phyloP scores from a whole-genome alignment of 2,113 vertebrate genomes.

The Rhombomys opimus region DNA sequence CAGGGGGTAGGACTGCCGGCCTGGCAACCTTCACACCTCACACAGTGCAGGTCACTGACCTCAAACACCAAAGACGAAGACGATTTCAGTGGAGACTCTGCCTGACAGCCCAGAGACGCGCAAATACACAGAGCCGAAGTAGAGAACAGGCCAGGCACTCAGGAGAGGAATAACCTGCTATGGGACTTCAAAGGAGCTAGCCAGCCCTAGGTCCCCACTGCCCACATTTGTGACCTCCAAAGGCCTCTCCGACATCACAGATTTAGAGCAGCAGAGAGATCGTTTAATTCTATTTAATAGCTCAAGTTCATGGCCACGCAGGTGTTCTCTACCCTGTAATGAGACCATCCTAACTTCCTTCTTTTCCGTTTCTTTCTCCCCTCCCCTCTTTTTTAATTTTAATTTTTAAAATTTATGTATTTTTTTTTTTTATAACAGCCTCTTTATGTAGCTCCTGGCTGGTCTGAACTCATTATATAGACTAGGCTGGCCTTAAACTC shows the following conservation, averaged over 20 bases:
- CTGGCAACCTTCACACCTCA: not conserved
- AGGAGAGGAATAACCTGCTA: not conserved
- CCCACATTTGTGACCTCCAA: not conserved
- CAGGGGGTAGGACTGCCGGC: not conserved
- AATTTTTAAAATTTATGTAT: not conserved
- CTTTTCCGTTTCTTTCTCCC: not conserved
- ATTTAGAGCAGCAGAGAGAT: not conserved
- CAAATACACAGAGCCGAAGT: not conserved
- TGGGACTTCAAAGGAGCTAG: not conserved
- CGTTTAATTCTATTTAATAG: slow-evolving; percentile 30
- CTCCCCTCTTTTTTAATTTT: not conserved
- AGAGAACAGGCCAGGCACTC: not conserved
- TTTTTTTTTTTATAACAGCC: not conserved
- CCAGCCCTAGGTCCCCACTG: not conserved
- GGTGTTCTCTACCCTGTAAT: not conserved
- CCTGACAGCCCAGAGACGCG: not conserved
- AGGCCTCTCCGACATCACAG: not conserved
- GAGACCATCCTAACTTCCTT: not conserved
- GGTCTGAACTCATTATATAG: not conserved
- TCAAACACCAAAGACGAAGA: not conserved
- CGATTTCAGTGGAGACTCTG: not conserved
- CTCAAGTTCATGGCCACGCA: slow-evolving; percentile 16
- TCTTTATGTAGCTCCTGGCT: not conserved
- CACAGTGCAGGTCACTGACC: not conserved
- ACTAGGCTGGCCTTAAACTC: not conserved